Percentiles rank a stretch among this genome's conserved stretches.
Evolutionary conservation across 2,888 invertebrate species (phyloP).

Genomic region (Pyrrhia umbra): DNA sequence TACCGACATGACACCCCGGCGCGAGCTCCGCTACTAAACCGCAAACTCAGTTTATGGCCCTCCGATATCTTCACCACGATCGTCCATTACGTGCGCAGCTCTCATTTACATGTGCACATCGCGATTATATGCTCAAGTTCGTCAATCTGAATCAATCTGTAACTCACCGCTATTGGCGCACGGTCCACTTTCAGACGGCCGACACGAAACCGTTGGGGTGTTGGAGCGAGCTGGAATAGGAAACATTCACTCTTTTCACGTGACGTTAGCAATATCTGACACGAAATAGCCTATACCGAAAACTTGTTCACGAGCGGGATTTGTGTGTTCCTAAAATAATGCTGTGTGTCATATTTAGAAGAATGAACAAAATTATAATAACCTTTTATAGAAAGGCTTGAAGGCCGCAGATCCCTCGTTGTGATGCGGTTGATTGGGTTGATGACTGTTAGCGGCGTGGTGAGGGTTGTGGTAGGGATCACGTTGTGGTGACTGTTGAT

Average conservation of each 20-base stretch:
- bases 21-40: conserved; percentile 82
- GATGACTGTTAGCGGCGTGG: conserved; percentile 87
- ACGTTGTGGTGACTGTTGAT: conserved; percentile 89
- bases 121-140: conserved; percentile 66
- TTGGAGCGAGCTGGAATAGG: conserved; percentile 92
- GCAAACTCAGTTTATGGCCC: conserved; percentile 85
- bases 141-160: conserved; percentile 81
- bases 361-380: conserved; percentile 71
- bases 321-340: conserved; percentile 26
- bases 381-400: conserved; percentile 98
- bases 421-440: conserved; percentile 87
- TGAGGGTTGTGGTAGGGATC: conserved; percentile 90
- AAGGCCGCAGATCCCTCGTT: conserved; percentile 93
- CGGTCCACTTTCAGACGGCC: conserved; percentile 92
- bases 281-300: conserved; percentile 54
- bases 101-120: conserved; percentile 79
- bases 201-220: conserved; percentile 94
- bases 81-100: conserved; percentile 80
- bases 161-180: conserved; percentile 82
- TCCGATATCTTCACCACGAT: conserved; percentile 83
- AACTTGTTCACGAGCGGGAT: conserved; percentile 36
- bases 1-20: conserved; percentile 88
- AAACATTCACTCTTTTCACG: conserved; percentile 83
- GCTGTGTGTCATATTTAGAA: conserved; percentile 5
- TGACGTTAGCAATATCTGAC: conserved; percentile 67